Evolutionary conservation across 2,113 vertebrate genomes (phyloP).

Genomic region (Nestor notabilis): DNA sequence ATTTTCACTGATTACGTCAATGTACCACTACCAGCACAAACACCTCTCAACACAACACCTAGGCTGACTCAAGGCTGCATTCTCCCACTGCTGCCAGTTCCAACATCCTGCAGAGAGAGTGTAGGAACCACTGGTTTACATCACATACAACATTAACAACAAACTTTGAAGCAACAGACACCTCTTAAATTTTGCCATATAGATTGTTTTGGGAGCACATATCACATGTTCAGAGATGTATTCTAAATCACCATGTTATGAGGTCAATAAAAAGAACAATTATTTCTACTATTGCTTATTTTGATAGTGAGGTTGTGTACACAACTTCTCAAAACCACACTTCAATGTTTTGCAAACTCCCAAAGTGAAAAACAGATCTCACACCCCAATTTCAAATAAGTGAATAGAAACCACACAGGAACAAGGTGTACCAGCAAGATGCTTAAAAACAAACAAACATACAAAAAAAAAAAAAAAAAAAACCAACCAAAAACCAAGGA

Average conservation of each 20-base stretch:
- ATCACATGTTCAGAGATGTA: not conserved
- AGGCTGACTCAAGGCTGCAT: not conserved
- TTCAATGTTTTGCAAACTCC: not conserved
- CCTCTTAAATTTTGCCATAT: not conserved
- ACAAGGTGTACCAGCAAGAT: not conserved
- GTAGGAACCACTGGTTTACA: fast-evolving
- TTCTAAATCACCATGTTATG: not conserved
- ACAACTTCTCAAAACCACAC: not conserved
- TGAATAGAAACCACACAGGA: not conserved
- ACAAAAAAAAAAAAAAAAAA: no score
- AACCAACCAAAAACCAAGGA: no score
- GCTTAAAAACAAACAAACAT: no score
- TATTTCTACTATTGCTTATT: not conserved
- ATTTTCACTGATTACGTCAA: not conserved
- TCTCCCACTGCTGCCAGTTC: not conserved
- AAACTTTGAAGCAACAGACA: not conserved
- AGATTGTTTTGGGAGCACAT: not conserved
- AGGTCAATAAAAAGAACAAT: not conserved
- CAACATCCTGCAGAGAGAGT: not conserved
- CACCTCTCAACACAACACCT: not conserved
- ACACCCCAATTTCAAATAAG: not conserved
- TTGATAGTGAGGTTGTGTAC: not conserved
- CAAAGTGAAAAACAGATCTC: not conserved
- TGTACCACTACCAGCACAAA: not conserved
- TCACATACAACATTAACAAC: not conserved